Evolutionary conservation across 2,797 vertebrate genomes (phyloP).

Genomic region (Poeciliopsis turneri): DNA sequence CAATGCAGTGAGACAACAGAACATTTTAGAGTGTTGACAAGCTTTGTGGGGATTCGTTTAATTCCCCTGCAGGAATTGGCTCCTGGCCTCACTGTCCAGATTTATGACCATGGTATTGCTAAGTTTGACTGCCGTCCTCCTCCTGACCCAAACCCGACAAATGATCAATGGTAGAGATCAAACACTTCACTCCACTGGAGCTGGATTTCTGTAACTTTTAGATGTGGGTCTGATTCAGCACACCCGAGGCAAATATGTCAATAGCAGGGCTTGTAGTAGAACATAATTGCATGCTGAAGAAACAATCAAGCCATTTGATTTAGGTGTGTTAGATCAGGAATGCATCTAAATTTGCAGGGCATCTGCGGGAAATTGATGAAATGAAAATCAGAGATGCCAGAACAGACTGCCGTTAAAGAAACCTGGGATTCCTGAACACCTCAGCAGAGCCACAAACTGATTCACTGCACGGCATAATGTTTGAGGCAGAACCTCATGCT

Average conservation of each 20-base stretch:
- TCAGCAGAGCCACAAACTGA: background rate
- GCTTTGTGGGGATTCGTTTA: background rate
- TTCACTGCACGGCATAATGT: background rate
- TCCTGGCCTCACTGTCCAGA: background rate
- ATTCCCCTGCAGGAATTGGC: background rate
- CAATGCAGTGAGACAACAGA: background rate
- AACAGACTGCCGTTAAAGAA: background rate
- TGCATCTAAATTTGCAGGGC: background rate
- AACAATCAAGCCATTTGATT: background rate
- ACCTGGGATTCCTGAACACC: background rate
- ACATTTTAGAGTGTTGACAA: background rate
- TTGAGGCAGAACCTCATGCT: background rate
- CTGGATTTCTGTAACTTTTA: background rate
- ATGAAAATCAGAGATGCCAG: background rate
- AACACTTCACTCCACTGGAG: background rate
- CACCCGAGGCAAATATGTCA: background rate
- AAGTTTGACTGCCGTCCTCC: background rate
- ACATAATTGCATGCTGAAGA: background rate
- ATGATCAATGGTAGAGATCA: background rate
- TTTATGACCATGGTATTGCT: background rate
- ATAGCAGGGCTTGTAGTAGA: background rate
- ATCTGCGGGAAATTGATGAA: background rate
- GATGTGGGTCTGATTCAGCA: background rate
- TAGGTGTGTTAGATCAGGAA: background rate
- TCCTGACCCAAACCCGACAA: background rate